Base-by-base conservation (phyloP, 37 sponge, comb jelly and placozoan genomes). In the Axinella damicornis region DNA sequence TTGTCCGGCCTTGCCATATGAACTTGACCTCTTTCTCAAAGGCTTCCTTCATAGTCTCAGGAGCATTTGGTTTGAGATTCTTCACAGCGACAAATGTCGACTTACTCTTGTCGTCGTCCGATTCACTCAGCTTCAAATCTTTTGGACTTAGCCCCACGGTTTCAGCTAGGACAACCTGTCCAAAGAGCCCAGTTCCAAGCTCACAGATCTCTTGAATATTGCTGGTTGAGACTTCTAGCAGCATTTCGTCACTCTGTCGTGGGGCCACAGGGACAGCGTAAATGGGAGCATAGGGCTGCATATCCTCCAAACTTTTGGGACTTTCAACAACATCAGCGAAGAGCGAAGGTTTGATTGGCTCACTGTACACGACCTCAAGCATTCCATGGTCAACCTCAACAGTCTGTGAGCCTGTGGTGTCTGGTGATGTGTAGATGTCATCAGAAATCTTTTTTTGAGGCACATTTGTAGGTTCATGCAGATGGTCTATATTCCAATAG, bases 11-110 rank as follows among this genome's bases (percentile, higher is more conserved):
- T 81, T 37, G 85, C 33, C n/a, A n/a, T 88, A 92, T 92, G 88
- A 92, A 92, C 69, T 88, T 87, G 71, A 92, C 79, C 57, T 92
- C 93, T 68, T 88, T 88, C 59, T 88, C 85, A 69, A 92, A 92
- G 19, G 83, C 63, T 63, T 88, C 84, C 57, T 73, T 83, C 22
- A 57, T 53, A 16, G 76, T 74, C 12, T 22, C 27, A 18, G 74
- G 74, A 0, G 88, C 80, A n/a, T 80, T 73, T 22, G 55, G n/a
- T 70, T 78, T 84, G 64, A 92, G 89, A 37, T 73, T 78, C 76
- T 92, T 92, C 19, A 92, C 70, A 27, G 93, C 93, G 9, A 92
- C 89, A 32, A 67, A 61, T 20, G 69, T 54, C 24, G 71, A 33
- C 21, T 34, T 71, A 24, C 53, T 69, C 78, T 63, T 57, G 63